phyloP scores from a whole-genome alignment of 2,888 invertebrate genomes.

The Rotaria sp. region DNA sequence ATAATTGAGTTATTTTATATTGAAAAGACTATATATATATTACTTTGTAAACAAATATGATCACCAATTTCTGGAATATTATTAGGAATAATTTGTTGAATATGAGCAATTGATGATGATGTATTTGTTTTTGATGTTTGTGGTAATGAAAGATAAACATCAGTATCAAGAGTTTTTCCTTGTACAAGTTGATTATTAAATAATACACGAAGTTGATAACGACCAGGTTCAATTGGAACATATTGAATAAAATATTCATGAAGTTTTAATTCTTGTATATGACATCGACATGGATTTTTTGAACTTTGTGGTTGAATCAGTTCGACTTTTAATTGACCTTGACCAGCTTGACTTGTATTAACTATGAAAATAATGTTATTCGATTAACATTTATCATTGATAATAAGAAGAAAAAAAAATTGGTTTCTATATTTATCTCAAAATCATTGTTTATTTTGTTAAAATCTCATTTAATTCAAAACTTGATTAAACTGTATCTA shows the following conservation, averaged over 20 bases:
- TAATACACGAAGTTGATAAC: slow-evolving; percentile 83
- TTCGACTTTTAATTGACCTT: slow-evolving; percentile 77
- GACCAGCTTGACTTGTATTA: slow-evolving; percentile 94
- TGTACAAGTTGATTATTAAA: slow-evolving; percentile 94
- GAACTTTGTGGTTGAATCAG: slow-evolving; percentile 89
- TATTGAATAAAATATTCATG: slow-evolving; percentile 86
- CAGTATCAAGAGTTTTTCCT: slow-evolving; percentile 56
- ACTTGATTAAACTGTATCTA: not conserved
- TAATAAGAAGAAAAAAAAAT: no score
- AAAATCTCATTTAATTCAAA: no score
- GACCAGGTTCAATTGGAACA: slow-evolving; percentile 79
- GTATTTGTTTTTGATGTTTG: not conserved
- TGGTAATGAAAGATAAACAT: not conserved
- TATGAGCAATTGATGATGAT: not conserved
- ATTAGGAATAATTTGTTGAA: not conserved
- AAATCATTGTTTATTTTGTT: no score
- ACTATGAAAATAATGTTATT: slow-evolving; percentile 53
- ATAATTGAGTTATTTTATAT: not conserved
- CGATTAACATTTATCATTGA: no score
- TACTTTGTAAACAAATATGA: slow-evolving; percentile 1
- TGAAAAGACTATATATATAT: not conserved
- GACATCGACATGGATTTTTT: slow-evolving; percentile 66
- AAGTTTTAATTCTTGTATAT: slow-evolving; percentile 44
- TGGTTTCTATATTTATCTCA: no score
- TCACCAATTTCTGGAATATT: not conserved